Evolutionary conservation across 1,140 invertebrate genomes (phyloP).

Genomic region (Drosophila chauvacae): DNA sequence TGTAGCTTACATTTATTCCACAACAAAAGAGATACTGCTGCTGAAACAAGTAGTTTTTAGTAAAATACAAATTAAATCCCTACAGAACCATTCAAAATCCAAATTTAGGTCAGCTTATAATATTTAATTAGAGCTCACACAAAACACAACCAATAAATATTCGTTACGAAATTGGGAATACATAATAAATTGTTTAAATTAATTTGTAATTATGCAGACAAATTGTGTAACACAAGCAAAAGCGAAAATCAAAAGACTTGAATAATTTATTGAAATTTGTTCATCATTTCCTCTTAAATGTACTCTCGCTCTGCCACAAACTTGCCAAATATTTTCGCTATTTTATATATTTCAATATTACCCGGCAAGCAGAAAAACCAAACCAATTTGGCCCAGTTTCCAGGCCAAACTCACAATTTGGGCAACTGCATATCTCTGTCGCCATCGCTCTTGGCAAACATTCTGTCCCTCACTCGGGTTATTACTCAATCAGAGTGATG

Average conservation of each 20-base stretch:
- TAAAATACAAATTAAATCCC: not conserved
- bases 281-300: not conserved
- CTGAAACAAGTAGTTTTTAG: not conserved
- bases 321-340: not conserved
- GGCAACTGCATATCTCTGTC: slow-evolving; percentile 5
- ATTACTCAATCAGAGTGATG: slow-evolving; percentile 48
- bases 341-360: not conserved
- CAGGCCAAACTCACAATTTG: slow-evolving; percentile 15
- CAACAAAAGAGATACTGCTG: not conserved
- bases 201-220: slow-evolving; percentile 7
- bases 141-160: not conserved
- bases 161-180: not conserved
- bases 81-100: not conserved
- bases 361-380: not conserved
- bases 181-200: slow-evolving; percentile 8
- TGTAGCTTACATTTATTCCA: not conserved
- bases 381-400: slow-evolving; percentile 25
- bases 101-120: slow-evolving; percentile 1
- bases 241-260: not conserved
- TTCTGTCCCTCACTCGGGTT: slow-evolving; percentile 17
- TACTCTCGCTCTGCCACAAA: not conserved
- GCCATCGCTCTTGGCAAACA: slow-evolving; percentile 19
- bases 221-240: not conserved
- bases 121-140: not conserved
- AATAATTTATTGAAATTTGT: slow-evolving; percentile 10